A percentile compares a stretch with the other conserved stretches of the same genome.
Conservation (phyloP, 2,888 invertebrate species). For the Pristionchus fissidentatus region DNA sequence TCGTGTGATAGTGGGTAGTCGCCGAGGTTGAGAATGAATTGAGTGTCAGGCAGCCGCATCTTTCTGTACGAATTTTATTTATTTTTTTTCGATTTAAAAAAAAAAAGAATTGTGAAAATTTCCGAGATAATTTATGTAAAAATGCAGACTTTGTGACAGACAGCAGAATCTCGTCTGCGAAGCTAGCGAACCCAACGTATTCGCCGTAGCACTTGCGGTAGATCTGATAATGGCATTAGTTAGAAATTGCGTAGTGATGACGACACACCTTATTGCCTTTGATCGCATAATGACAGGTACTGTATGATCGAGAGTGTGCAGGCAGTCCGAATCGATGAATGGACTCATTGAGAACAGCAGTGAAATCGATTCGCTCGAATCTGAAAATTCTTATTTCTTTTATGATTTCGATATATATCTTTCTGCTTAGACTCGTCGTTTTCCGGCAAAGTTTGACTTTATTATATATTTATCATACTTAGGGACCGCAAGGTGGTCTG, state of each 20-base stretch:
- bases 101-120: too few relatives aligned
- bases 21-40: constrained; percentile 92
- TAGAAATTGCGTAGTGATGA: not conserved
- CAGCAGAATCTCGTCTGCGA: constrained; percentile 89
- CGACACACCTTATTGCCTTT: constrained; percentile 6
- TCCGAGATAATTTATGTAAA: too few relatives aligned
- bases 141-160: constrained; percentile 83
- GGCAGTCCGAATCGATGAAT: not conserved
- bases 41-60: constrained; percentile 84
- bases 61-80: not conserved
- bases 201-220: constrained; percentile 92
- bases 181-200: constrained; percentile 95
- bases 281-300: constrained; percentile 45
- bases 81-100: too few relatives aligned
- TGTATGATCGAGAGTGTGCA: constrained; percentile 15
- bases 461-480: too few relatives aligned
- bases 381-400: not conserved
- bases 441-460: too few relatives aligned
- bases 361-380: not conserved
- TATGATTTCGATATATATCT: too few relatives aligned
- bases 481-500: too few relatives aligned
- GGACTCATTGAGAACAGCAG: not conserved
- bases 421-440: too few relatives aligned
- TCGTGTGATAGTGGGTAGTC: constrained; percentile 88
- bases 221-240: constrained; percentile 78